Evolutionary conservation across 2,797 vertebrate species (phyloP).

Genomic region (Peromyscus attwateri): DNA sequence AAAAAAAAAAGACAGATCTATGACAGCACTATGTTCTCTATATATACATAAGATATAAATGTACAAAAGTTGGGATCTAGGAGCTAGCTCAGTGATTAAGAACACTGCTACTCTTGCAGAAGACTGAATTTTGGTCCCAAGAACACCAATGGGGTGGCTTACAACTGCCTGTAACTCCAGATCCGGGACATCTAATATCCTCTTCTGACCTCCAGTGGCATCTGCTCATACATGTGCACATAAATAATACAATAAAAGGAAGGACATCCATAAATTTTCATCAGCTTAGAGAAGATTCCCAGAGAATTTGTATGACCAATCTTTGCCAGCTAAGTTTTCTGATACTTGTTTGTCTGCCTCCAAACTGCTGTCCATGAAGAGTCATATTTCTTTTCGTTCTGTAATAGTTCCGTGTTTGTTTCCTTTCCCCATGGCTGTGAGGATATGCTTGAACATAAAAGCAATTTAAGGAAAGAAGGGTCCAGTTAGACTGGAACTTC

Average conservation of each 20-base stretch:
- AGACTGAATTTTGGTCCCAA: not conserved
- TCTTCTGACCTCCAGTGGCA: not conserved
- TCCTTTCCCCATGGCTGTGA: not conserved
- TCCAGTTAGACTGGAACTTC: not conserved
- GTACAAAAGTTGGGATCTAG: not conserved
- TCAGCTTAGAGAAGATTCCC: not conserved
- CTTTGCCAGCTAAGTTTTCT: not conserved
- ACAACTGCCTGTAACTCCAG: not conserved
- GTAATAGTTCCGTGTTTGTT: not conserved
- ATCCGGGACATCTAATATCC: not conserved
- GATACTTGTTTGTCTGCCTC: not conserved
- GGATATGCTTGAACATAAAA: not conserved
- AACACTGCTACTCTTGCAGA: not conserved
- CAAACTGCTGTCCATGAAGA: not conserved
- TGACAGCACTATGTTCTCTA: not conserved
- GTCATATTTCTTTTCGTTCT: not conserved
- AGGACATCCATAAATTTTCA: not conserved
- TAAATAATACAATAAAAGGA: not conserved
- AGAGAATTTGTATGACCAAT: not conserved
- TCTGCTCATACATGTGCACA: not conserved
- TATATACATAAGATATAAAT: not conserved
- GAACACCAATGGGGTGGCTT: too few species aligned
- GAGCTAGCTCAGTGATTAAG: not conserved
- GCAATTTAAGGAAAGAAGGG: not conserved
- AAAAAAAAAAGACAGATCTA: not conserved